Conservation (phyloP, 1,140 invertebrate genomes). For the Drosophila cardini region DNA sequence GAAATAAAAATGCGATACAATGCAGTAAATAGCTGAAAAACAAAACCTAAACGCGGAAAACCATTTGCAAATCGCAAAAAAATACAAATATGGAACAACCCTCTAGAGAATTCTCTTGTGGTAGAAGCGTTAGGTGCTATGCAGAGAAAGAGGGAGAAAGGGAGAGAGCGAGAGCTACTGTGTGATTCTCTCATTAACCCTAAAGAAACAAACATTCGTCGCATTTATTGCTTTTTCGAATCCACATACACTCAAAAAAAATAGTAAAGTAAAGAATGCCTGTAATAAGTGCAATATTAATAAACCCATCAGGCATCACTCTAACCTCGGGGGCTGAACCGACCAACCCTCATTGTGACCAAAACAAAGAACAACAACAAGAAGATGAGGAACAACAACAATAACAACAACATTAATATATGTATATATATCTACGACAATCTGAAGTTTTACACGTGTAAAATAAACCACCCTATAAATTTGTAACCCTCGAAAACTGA, state of each 20-base stretch:
- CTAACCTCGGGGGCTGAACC: slow-evolving; percentile 41
- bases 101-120: slow-evolving; percentile 8
- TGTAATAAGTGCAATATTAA: slow-evolving; percentile 60
- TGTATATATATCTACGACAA: not conserved
- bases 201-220: slow-evolving; percentile 66
- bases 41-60: slow-evolving; percentile 82
- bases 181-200: slow-evolving; percentile 62
- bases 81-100: slow-evolving; percentile 51
- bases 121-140: slow-evolving; percentile 8
- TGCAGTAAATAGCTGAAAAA: slow-evolving; percentile 68
- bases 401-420: not conserved
- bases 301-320: slow-evolving; percentile 67
- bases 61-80: slow-evolving; percentile 77
- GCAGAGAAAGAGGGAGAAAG: slow-evolving; percentile 25
- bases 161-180: not conserved
- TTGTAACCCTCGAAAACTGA: slow-evolving; percentile 33
- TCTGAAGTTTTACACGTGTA: slow-evolving; percentile 66
- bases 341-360: slow-evolving; percentile 57
- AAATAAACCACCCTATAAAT: slow-evolving; percentile 54
- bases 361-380: not conserved
- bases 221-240: slow-evolving; percentile 71
- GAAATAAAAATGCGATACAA: slow-evolving; percentile 82
- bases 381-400: no score
- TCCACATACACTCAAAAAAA: slow-evolving; percentile 37
- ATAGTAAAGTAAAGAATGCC: not conserved